Evolutionary conservation across 2,797 vertebrate genomes (phyloP), one percentile per base, ranked within the genome.

Genomic region (Sebastes paucispinis): DNA sequence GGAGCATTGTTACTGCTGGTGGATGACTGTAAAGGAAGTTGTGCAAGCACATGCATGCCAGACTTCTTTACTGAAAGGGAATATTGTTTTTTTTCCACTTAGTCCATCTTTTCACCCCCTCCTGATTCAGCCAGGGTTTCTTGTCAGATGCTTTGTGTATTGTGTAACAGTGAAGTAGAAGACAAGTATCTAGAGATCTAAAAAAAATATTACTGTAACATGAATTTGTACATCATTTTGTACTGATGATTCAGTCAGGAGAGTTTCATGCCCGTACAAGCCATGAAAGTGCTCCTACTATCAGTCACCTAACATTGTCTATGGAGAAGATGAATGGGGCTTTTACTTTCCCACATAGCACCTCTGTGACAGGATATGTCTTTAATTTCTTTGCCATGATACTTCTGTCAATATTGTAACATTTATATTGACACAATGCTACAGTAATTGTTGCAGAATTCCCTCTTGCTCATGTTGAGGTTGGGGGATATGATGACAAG

Each of bases 21-120:
- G 77, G 68, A 73, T 89, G 80, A 88, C 73, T 80, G 66, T 87
- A 78, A 34, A 87, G 83, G 82, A 87, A 86, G 76, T 90, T 89
- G 84, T 83, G 87, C 80, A 90, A 89, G 83, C 69, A 72, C 65
- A 55, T 74, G 66, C 55, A 69, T 77, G 87, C 32, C 69, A 77
- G 66, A 74, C 14, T 4, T 72, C 36, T 80, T 68, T 24, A 25
- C 36, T 12, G 16, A 43, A 75, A 79, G 62, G 74, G 54, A 62
- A 64, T 74, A 54, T 74, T 52, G 52, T 77, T 52, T 69, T 72
- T 78, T 52, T 54, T 5, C 3, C 10, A 55, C 52, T 55, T 24
- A 55, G n/a, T 24, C 50, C 11, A 55, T 58, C 43, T 31, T n/a
- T 65, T 76, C 31, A 52, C 20, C 55, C 29, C 8, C 29, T 54